A percentile compares a stretch with the other conserved stretches of the same genome.
These are phyloP conservation scores for Charaxes varanes DNA, from an alignment of 1,140 invertebrate genomes.

Conservation along the genomic window DNA sequence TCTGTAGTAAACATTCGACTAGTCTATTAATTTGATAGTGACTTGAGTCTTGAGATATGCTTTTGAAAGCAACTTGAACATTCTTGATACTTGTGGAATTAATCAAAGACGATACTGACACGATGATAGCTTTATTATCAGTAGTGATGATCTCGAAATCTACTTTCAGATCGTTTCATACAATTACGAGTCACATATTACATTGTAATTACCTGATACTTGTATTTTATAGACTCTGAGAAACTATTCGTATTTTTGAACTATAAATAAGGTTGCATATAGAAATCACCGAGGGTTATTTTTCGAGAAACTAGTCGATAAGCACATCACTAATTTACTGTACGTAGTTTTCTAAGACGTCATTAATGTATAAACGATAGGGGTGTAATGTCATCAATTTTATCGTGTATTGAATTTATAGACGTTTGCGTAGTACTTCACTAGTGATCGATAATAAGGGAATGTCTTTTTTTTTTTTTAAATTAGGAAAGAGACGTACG, in stretches of 20 bases:
- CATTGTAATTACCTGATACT: no score
- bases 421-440: background rate
- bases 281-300: constrained; percentile 5
- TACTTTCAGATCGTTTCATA: no score
- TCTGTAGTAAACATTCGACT: no score
- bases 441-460: background rate
- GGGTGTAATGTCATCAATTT: constrained; percentile 1
- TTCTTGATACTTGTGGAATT: no score
- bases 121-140: no score
- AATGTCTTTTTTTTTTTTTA: background rate
- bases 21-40: no score
- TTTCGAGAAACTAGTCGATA: constrained; percentile 11
- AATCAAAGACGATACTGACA: no score
- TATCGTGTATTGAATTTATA: background rate
- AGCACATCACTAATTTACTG: constrained; percentile 4
- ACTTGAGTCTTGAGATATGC: no score
- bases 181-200: no score
- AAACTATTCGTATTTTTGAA: constrained; percentile 10
- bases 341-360: constrained; percentile 4
- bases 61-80: no score
- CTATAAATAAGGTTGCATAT: constrained; percentile 13
- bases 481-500: no score
- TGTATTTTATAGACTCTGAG: background rate
- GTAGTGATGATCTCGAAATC: no score
- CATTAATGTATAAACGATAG: constrained; percentile 2